phyloP scores from a whole-genome alignment of 2,113 vertebrate genomes.

The Semnornis frantzii region DNA sequence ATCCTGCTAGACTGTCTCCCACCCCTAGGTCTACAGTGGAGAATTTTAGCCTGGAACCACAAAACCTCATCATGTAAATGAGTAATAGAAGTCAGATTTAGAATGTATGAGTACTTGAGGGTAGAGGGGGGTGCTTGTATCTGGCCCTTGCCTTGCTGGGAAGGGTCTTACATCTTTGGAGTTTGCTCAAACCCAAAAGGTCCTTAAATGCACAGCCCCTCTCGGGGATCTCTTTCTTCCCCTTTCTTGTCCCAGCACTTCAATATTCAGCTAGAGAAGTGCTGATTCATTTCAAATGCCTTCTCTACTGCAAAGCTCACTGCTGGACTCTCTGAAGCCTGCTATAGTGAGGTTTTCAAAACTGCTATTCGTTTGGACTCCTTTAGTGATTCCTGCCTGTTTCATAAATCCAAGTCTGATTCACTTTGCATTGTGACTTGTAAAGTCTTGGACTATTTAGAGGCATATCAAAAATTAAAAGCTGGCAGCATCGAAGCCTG shows the following conservation, averaged over 20 bases:
- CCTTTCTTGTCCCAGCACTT: neutral
- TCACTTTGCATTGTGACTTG: neutral
- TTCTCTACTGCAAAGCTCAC: neutral
- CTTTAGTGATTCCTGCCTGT: neutral
- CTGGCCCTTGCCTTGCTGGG: neutral
- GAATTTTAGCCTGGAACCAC: neutral
- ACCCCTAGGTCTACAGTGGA: neutral
- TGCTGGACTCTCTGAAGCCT: neutral
- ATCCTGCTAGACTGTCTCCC: neutral
- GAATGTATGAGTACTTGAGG: neutral
- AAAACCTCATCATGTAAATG: neutral
- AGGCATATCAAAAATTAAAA: neutral
- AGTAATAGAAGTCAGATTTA: neutral
- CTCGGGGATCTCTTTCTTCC: neutral
- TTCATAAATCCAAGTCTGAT: neutral
- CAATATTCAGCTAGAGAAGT: neutral
- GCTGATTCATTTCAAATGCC: neutral
- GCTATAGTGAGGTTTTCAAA: neutral
- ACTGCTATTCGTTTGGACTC: neutral
- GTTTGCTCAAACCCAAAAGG: neutral
- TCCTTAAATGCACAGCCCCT: neutral
- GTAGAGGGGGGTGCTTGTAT: neutral
- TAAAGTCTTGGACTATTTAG: constrained; percentile 3
- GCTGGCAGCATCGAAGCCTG: neutral
- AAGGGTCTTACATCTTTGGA: neutral